Conservation (phyloP, 2,888 invertebrate species). For the Pyrochroa serraticornis region DNA sequence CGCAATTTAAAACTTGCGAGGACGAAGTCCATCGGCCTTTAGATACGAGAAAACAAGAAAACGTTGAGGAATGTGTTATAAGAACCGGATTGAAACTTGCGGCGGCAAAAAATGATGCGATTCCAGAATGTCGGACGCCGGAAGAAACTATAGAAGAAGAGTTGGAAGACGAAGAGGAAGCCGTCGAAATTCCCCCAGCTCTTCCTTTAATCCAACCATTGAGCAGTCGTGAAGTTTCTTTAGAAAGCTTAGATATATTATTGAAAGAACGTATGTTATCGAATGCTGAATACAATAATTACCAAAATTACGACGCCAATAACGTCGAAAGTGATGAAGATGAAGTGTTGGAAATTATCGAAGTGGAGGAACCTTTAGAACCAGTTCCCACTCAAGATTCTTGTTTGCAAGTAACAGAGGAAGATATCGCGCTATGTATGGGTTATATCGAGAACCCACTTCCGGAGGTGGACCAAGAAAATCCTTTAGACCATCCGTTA, state of each 20-base stretch:
- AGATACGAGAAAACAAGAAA: conserved; percentile 62
- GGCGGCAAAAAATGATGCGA: conserved; percentile 41
- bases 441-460: conserved; percentile 71
- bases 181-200: conserved; percentile 82
- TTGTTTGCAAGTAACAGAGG: conserved; percentile 90
- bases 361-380: conserved; percentile 79
- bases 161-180: conserved; percentile 79
- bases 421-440: conserved; percentile 90
- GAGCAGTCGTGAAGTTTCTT: conserved; percentile 81
- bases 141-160: conserved; percentile 61
- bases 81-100: conserved; percentile 64
- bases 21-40: conserved; percentile 59
- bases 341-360: conserved; percentile 79
- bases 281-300: conserved; percentile 53
- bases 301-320: conserved; percentile 61
- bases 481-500: conserved; percentile 80
- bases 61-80: conserved; percentile 67
- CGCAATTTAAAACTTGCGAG: conserved; percentile 67
- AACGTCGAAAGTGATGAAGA: conserved; percentile 64
- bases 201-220: conserved; percentile 78
- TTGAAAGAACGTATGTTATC: conserved; percentile 72
- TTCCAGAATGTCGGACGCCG: conserved; percentile 52
- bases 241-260: conserved; percentile 80
- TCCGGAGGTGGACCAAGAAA: conserved; percentile 74
- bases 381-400: conserved; percentile 86